phyloP scores from a whole-genome alignment of 2,888 invertebrate species.

The Sarcophaga carnaria region DNA sequence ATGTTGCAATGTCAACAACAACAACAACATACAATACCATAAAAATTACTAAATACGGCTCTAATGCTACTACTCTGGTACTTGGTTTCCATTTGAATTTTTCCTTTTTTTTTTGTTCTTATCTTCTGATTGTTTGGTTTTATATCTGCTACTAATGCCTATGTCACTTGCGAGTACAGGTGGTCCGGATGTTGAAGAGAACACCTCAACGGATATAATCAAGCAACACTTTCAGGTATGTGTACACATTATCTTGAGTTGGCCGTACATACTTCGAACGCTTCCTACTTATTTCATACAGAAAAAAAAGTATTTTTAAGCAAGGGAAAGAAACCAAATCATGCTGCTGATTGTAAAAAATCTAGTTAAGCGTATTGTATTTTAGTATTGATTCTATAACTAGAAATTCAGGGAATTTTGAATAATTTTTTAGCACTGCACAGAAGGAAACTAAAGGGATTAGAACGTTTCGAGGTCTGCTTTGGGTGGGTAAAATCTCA shows the following conservation, averaged over 20 bases:
- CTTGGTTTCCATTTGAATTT: neutral
- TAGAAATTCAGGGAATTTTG: no score
- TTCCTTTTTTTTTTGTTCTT: neutral
- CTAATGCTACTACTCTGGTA: neutral
- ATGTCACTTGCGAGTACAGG: slow-evolving; percentile 72
- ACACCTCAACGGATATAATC: slow-evolving; percentile 82
- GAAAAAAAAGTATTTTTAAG: no score
- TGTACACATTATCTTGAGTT: slow-evolving; percentile 17
- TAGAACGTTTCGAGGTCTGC: no score
- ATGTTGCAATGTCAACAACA: slow-evolving; percentile 48
- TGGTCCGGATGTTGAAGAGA: slow-evolving; percentile 81
- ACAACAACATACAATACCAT: slow-evolving; percentile 30
- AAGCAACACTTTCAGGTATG: slow-evolving; percentile 82
- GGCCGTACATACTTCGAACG: no score
- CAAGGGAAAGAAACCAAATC: no score
- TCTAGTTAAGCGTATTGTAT: no score
- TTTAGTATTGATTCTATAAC: no score
- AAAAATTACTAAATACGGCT: neutral
- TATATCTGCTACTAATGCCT: slow-evolving; percentile 39
- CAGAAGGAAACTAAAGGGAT: no score
- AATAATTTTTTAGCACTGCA: no score
- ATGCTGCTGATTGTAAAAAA: no score
- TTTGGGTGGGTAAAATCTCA: no score
- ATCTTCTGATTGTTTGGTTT: slow-evolving; percentile 11
- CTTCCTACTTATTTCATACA: no score